phyloP scores from a whole-genome alignment of 2,888 invertebrate species.

The Magallana nippona region DNA sequence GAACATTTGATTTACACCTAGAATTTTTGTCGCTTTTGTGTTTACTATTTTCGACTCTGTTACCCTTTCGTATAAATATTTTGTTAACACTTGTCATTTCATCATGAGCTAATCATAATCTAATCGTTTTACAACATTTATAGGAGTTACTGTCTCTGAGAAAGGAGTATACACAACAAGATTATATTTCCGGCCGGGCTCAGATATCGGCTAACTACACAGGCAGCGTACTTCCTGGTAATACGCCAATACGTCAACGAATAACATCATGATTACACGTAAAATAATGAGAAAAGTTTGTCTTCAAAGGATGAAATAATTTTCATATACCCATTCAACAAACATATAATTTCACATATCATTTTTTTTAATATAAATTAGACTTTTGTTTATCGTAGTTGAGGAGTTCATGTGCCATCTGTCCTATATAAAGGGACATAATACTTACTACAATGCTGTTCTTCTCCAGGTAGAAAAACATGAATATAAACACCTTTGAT shows the following conservation, averaged over 20 bases:
- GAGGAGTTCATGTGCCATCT: not conserved
- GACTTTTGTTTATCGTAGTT: not conserved
- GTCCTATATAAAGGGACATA: not conserved
- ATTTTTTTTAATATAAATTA: not conserved
- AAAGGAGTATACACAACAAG: not conserved
- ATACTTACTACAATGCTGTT: not conserved
- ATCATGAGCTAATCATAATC: too few species aligned
- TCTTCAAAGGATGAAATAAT: too few species aligned
- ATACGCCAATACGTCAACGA: too few species aligned
- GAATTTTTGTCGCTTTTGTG: too few species aligned
- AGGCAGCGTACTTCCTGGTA: not conserved
- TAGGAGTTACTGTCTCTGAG: not conserved
- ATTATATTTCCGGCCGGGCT: not conserved
- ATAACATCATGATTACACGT: too few species aligned
- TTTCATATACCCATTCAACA: not conserved
- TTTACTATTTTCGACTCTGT: too few species aligned
- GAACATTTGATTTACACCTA: too few species aligned
- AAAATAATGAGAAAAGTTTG: too few species aligned
- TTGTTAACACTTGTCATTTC: too few species aligned
- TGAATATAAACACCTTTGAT: too few species aligned
- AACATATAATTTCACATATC: too few species aligned
- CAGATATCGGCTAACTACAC: not conserved
- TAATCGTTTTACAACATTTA: not conserved
- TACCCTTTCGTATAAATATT: too few species aligned
- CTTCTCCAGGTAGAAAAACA: not conserved